A percentile compares a stretch with the other conserved stretches of the same genome.
Conservation (phyloP, 2,113 vertebrate species). For the Elaphurus davidianus region DNA sequence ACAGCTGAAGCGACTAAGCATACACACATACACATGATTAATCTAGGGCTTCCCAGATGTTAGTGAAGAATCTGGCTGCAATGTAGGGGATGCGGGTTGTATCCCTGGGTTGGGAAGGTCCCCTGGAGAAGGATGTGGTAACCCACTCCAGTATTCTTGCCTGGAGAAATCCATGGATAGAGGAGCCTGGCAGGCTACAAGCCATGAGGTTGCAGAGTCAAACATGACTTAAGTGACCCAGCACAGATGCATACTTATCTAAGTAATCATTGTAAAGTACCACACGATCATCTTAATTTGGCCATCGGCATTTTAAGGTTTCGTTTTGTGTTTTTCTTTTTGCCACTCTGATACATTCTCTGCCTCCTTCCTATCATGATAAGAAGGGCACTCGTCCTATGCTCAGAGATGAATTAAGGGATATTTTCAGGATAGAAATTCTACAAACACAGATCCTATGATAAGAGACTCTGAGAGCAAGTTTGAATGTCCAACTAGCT, state of each 20-base stretch:
- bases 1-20: background rate
- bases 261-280: background rate
- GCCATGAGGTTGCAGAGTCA: background rate
- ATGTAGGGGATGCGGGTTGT: rapidly evolving
- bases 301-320: background rate
- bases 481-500: background rate
- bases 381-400: rapidly evolving
- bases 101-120: background rate
- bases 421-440: background rate
- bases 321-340: background rate
- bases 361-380: background rate
- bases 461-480: background rate
- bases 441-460: background rate
- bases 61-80: background rate
- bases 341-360: background rate
- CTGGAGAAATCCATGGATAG: background rate
- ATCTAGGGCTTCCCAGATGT: background rate
- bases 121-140: background rate
- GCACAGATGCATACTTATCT: background rate
- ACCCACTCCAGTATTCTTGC: background rate
- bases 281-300: background rate
- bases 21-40: background rate
- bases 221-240: background rate
- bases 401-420: background rate
- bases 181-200: background rate